Evolutionary conservation across 2,888 invertebrate species (phyloP).

Genomic region (Acronicta alni): DNA sequence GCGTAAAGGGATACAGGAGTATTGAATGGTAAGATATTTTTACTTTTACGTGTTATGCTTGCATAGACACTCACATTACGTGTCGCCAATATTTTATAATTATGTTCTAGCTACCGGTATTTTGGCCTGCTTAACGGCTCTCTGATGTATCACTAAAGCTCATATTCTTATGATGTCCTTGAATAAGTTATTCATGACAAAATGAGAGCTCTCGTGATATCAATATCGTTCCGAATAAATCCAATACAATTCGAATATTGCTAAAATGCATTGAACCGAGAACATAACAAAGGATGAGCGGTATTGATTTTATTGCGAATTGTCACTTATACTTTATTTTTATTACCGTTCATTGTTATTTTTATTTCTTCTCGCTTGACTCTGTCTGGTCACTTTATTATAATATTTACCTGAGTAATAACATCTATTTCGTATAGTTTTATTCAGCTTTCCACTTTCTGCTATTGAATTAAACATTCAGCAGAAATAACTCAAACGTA

Average conservation of each 20-base stretch:
- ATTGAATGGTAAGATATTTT: slow-evolving; percentile 92
- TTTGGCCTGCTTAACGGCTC: not conserved
- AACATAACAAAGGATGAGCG: slow-evolving; percentile 2
- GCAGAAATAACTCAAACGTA: slow-evolving; percentile 10
- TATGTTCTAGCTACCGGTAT: not conserved
- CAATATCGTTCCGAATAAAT: slow-evolving; percentile 9
- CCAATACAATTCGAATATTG: slow-evolving; percentile 5
- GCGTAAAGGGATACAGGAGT: slow-evolving; percentile 93
- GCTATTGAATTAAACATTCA: not conserved
- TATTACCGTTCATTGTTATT: not conserved
- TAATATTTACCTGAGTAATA: too few species aligned
- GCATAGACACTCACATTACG: too few species aligned
- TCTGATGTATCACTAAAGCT: not conserved
- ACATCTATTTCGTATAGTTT: too few species aligned
- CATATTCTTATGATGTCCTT: slow-evolving; percentile 12
- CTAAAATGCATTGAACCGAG: not conserved
- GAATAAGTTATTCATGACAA: slow-evolving; percentile 11
- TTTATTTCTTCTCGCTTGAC: not conserved
- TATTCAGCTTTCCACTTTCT: too few species aligned
- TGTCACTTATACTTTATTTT: not conserved
- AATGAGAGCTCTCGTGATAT: slow-evolving; percentile 3
- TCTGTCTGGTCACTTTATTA: too few species aligned
- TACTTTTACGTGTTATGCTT: not conserved
- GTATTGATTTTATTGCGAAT: not conserved
- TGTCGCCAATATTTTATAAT: not conserved